Evolutionary conservation across 2,113 vertebrate genomes (phyloP).

Genomic region (Sturnira hondurensis): DNA sequence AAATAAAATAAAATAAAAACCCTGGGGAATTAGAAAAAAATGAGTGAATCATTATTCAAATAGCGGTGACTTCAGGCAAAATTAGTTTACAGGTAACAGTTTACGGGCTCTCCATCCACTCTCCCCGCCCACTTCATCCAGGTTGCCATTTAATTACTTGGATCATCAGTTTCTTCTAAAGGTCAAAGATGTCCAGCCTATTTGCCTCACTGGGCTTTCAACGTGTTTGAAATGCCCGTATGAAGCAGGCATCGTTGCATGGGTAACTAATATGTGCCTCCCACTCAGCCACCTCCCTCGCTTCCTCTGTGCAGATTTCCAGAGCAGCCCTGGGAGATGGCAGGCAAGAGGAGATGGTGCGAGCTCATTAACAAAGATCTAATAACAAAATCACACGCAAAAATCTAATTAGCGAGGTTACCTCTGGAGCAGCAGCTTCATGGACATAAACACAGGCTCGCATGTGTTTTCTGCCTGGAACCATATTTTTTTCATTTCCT

Average conservation of each 20-base stretch:
- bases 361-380: constrained; percentile 23
- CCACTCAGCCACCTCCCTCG: background rate
- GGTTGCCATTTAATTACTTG: background rate
- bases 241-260: background rate
- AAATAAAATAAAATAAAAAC: background rate
- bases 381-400: constrained; percentile 29
- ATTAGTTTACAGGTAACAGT: background rate
- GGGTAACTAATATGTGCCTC: background rate
- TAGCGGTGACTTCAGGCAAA: background rate
- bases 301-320: background rate
- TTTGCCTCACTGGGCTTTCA: background rate
- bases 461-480: constrained; percentile 8
- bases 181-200: background rate
- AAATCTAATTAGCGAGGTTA: constrained; percentile 31
- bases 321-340: background rate
- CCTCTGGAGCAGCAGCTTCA: background rate
- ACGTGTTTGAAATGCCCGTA: background rate
- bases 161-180: background rate
- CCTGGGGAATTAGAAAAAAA: background rate
- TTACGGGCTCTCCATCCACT: background rate
- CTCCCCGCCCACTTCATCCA: background rate
- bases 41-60: background rate
- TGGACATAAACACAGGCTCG: constrained; percentile 18
- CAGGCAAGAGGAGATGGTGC: background rate
- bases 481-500: background rate